phyloP scores from a whole-genome alignment of 2,888 invertebrate genomes.

The Chironomus tentans region DNA sequence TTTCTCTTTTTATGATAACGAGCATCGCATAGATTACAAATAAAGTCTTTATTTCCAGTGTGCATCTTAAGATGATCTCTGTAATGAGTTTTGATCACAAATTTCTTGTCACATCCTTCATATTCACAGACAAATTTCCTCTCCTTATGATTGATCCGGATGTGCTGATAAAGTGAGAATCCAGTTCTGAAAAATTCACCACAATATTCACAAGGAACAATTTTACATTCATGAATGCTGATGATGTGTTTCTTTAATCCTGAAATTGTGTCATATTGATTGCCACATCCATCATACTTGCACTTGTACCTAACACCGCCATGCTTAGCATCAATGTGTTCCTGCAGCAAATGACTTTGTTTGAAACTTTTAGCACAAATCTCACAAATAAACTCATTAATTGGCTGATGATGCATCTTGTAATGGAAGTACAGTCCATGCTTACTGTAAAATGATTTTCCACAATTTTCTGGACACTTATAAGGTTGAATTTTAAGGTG shows the following conservation, averaged over 20 bases:
- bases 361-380: not conserved
- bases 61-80: not conserved
- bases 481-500: not conserved
- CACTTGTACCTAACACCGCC: not conserved
- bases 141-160: not conserved
- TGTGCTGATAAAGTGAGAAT: not conserved
- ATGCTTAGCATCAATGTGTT: not conserved
- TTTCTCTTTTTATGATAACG: not conserved
- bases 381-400: not conserved
- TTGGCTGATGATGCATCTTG: not conserved
- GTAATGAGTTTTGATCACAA: not conserved
- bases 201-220: not conserved
- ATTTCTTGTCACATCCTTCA: not conserved
- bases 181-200: not conserved
- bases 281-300: not conserved
- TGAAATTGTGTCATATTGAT: not conserved
- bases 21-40: not conserved
- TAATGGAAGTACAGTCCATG: not conserved
- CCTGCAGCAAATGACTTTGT: not conserved
- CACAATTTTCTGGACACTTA: not conserved
- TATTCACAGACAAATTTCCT: not conserved
- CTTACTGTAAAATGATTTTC: not conserved
- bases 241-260: not conserved
- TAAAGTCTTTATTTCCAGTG: not conserved
- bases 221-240: not conserved